A percentile compares a stretch with the other conserved stretches of the same genome.
Evolutionary conservation across 2,888 invertebrate species (phyloP).

Genomic region (Papilio gigon): DNA sequence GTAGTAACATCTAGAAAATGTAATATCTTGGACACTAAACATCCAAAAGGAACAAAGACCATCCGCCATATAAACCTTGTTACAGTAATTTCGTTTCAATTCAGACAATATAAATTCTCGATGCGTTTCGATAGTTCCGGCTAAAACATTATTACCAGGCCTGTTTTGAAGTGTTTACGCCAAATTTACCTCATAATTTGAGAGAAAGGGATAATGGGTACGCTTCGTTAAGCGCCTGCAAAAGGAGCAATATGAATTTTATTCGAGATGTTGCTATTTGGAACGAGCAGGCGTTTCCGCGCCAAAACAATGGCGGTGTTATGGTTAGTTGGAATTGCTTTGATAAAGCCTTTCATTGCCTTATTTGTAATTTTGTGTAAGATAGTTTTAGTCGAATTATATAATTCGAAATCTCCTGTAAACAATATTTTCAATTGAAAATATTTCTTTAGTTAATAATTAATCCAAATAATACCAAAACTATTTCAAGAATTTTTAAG

Average conservation of each 20-base stretch:
- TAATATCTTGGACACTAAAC: constrained; percentile 42
- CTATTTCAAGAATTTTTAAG: not conserved
- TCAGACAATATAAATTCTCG: constrained; percentile 51
- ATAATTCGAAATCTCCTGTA: too few relatives aligned
- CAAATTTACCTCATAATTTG: constrained; percentile 40
- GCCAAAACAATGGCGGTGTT: constrained; percentile 27
- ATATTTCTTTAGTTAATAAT: too few relatives aligned
- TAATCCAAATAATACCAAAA: not conserved
- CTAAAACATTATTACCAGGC: constrained; percentile 41
- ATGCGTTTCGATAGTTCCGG: constrained; percentile 47
- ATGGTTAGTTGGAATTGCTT: constrained; percentile 25
- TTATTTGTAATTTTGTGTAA: not conserved
- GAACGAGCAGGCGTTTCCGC: constrained; percentile 36
- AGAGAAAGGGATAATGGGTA: constrained; percentile 40
- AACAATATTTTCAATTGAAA: too few relatives aligned
- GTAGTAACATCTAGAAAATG: constrained; percentile 38
- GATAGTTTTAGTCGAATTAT: not conserved
- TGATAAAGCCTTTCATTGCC: constrained; percentile 6
- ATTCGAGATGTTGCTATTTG: constrained; percentile 42
- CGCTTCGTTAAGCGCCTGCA: constrained; percentile 38
- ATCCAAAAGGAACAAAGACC: constrained; percentile 54
- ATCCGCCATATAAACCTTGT: constrained; percentile 53
- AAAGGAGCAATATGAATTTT: constrained; percentile 44
- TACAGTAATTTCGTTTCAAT: constrained; percentile 63
- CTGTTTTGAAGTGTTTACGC: constrained; percentile 42